These are phyloP conservation scores for Ardeotis arabs DNA, from an alignment of 2,113 vertebrate species.

Conservation along the genomic window DNA sequence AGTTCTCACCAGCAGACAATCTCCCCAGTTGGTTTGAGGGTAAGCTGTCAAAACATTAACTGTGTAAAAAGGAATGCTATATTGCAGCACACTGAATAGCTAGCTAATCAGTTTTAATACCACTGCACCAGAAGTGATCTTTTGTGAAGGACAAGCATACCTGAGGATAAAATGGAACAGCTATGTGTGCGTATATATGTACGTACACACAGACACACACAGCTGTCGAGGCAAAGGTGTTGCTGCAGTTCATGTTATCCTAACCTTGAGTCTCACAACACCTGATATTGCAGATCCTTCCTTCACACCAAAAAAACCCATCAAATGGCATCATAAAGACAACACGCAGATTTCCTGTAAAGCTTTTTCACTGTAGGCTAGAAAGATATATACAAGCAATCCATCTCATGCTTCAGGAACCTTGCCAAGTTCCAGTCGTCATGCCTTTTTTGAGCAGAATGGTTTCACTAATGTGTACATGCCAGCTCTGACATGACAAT, in stretches of 20 bases:
- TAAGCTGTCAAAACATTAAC: slow-evolving; percentile 48
- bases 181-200: background rate
- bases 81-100: background rate
- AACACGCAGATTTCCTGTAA: background rate
- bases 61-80: background rate
- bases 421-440: background rate
- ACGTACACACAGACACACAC: no score
- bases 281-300: background rate
- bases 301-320: background rate
- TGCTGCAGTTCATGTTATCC: background rate
- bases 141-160: background rate
- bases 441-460: background rate
- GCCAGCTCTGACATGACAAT: background rate
- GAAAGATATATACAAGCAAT: background rate
- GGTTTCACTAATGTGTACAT: background rate
- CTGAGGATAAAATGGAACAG: background rate
- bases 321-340: background rate
- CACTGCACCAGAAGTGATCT: background rate
- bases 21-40: background rate
- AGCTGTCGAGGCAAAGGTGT: background rate
- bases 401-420: background rate
- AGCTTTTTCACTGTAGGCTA: background rate
- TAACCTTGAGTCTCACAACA: background rate
- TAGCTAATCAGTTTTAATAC: background rate
- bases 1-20: slow-evolving; percentile 26